phyloP scores from a whole-genome alignment of 2,113 vertebrate genomes.

The Anseranas semipalmata region DNA sequence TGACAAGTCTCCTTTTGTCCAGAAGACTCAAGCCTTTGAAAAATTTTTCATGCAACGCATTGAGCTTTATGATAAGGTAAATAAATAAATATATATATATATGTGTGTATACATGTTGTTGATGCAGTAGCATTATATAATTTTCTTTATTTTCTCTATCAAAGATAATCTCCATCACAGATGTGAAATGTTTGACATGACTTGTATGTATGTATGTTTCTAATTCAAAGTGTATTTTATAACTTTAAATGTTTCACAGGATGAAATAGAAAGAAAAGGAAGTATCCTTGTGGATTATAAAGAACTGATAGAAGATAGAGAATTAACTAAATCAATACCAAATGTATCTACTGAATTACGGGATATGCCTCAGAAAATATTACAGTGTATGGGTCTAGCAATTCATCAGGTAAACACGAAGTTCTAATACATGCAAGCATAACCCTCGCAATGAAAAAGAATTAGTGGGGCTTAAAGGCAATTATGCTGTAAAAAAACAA shows the following conservation, averaged over 20 bases:
- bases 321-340: constrained; percentile 74
- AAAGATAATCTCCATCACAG: not conserved
- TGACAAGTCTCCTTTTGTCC: constrained; percentile 83
- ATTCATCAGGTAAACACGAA: constrained; percentile 88
- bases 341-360: constrained; percentile 81
- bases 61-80: constrained; percentile 94
- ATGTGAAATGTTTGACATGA: not conserved
- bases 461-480: not conserved
- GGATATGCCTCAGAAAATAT: constrained; percentile 89
- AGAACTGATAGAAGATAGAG: constrained; percentile 80
- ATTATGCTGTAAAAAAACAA: not conserved
- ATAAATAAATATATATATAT: not conserved
- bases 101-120: not conserved
- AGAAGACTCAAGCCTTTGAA: constrained; percentile 93
- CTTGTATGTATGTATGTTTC: not conserved
- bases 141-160: not conserved
- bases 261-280: constrained; percentile 98
- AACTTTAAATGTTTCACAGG: constrained; percentile 75
- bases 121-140: not conserved
- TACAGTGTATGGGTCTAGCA: constrained; percentile 92
- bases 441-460: not conserved
- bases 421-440: not conserved
- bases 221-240: not conserved
- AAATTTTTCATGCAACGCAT: constrained; percentile 88
- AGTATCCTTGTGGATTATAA: constrained; percentile 96